A percentile compares a stretch with the other conserved stretches of the same genome.
phyloP scores from a whole-genome alignment of 2,797 vertebrate genomes.

The Sitta carolinensis region DNA sequence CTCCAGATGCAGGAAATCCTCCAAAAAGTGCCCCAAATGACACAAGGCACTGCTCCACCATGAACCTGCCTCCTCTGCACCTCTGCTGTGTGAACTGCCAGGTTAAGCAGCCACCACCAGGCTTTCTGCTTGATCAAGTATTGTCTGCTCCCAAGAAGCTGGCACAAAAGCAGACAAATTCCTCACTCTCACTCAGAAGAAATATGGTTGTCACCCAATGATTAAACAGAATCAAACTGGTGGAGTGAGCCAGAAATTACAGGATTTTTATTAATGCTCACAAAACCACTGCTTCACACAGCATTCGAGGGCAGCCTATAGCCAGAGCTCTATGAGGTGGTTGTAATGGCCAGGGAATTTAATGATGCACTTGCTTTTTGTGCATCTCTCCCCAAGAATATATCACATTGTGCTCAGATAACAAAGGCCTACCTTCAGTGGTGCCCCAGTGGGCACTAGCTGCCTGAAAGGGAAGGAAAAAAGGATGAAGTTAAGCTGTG shows the following conservation, averaged over 20 bases:
- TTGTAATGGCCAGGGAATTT: slow-evolving; percentile 5
- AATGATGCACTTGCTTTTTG: not conserved
- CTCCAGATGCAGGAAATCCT: not conserved
- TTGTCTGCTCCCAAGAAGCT: not conserved
- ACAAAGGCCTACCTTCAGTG: slow-evolving; percentile 35
- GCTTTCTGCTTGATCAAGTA: not conserved
- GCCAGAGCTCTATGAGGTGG: not conserved
- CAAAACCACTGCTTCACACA: not conserved
- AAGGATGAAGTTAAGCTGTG: slow-evolving; percentile 45
- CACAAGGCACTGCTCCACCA: not conserved
- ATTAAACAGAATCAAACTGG: not conserved
- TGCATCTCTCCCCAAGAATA: not conserved
- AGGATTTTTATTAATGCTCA: not conserved
- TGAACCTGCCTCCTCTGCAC: not conserved
- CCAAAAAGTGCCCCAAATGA: not conserved
- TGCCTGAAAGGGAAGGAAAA: slow-evolving; percentile 60
- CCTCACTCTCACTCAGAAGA: not conserved
- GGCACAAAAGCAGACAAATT: not conserved
- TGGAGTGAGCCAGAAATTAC: not conserved
- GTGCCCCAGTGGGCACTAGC: slow-evolving; percentile 46
- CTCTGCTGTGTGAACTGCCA: not conserved
- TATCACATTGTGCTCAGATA: slow-evolving; percentile 5
- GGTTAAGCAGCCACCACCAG: not conserved
- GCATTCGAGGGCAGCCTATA: not conserved
- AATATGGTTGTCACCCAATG: not conserved